These are phyloP conservation scores for Imbricaverruca yamaguchii DNA, from an alignment of 2,888 invertebrate genomes.

Conservation along the genomic window DNA sequence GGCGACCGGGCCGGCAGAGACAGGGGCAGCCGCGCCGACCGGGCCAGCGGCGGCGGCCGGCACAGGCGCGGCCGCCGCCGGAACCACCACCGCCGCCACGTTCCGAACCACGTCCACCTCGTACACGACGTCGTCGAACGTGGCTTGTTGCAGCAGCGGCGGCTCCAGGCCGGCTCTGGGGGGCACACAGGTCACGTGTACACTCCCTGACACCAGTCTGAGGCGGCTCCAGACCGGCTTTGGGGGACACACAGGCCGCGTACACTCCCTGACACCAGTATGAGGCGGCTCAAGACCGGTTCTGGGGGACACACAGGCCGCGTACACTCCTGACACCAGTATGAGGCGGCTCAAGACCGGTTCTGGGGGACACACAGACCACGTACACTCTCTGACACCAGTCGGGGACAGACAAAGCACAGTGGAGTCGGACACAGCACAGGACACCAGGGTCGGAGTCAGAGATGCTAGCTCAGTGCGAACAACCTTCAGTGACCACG, in stretches of 20 bases:
- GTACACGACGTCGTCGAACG: conserved; percentile 72
- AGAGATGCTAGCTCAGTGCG: no score
- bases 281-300: conserved; percentile 67
- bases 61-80: not conserved
- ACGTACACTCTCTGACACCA: no score
- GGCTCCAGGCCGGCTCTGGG: conserved; percentile 61
- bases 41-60: not conserved
- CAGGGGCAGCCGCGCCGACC: not conserved
- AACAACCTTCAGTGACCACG: no score
- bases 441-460: no score
- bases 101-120: conserved; percentile 76
- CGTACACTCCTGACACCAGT: not conserved
- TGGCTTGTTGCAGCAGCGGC: conserved; percentile 73
- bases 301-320: conserved; percentile 43
- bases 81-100: conserved; percentile 50
- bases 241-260: conserved; percentile 15
- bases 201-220: not conserved
- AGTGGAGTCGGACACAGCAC: no score
- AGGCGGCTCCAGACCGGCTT: not conserved
- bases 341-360: not conserved
- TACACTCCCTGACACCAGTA: no score
- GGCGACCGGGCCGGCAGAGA: not conserved
- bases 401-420: no score
- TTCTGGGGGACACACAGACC: conserved; percentile 14
- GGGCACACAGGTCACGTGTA: conserved; percentile 27